These are phyloP conservation scores for Dreissena polymorpha DNA, from an alignment of 1,140 invertebrate species.

Conservation along the genomic window DNA sequence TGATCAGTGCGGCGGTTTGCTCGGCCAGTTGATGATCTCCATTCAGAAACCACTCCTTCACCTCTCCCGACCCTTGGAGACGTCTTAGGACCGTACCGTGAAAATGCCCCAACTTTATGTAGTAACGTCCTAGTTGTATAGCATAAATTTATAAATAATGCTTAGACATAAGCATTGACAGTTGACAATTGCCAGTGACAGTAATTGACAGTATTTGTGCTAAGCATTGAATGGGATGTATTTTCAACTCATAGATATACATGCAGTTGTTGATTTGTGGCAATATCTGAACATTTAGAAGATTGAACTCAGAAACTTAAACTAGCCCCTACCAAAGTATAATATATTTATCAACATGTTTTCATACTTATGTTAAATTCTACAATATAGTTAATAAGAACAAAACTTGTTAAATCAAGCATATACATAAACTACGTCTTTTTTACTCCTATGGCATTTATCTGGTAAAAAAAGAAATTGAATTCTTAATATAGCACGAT, in stretches of 20 bases:
- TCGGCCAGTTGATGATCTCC: slow-evolving; percentile 7
- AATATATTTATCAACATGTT: too few species aligned
- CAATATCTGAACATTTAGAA: neutral
- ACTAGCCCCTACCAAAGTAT: too few species aligned
- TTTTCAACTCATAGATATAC: neutral
- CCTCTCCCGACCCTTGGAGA: slow-evolving; percentile 10
- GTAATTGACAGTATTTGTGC: neutral
- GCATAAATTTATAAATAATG: neutral
- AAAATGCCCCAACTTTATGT: slow-evolving; percentile 48
- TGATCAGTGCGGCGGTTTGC: slow-evolving; percentile 18
- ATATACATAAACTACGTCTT: too few species aligned
- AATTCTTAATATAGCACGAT: too few species aligned
- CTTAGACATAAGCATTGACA: neutral
- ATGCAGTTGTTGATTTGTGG: neutral
- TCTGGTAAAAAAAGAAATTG: too few species aligned
- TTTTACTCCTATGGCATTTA: too few species aligned
- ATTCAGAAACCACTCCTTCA: slow-evolving; percentile 41
- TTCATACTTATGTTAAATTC: too few species aligned
- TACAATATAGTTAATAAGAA: too few species aligned
- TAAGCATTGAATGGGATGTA: neutral
- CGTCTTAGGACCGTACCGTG: neutral
- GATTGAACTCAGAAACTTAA: too few species aligned
- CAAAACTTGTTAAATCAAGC: too few species aligned
- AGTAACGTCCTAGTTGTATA: slow-evolving; percentile 36
- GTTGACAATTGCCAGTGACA: neutral